Evolutionary conservation across 2,888 invertebrate species (phyloP).

Genomic region (Melieria crassipennis): DNA sequence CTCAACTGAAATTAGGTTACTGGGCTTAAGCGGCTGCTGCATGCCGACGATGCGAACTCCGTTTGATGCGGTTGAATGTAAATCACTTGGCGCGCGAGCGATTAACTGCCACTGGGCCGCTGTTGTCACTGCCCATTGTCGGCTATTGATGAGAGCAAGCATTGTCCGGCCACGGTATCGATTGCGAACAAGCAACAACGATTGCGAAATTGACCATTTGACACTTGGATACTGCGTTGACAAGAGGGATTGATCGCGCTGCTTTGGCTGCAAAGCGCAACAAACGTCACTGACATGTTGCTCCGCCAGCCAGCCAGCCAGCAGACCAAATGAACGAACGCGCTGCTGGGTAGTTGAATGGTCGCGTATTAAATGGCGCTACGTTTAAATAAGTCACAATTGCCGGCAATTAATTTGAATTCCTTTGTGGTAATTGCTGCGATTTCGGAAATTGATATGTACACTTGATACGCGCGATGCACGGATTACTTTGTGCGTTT

Average conservation of each 20-base stretch:
- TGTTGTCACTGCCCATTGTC: no score
- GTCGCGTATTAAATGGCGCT: constrained; percentile 52
- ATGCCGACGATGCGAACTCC: no score
- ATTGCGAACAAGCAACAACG: no score
- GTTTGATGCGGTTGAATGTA: no score
- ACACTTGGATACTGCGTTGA: not conserved
- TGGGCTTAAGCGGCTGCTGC: not conserved
- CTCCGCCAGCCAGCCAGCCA: no score
- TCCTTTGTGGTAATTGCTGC: constrained; percentile 45
- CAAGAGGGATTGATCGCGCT: not conserved
- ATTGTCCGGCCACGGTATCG: no score
- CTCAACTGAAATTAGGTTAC: not conserved
- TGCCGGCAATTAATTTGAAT: constrained; percentile 58
- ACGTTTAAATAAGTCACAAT: constrained; percentile 53
- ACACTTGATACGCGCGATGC: no score
- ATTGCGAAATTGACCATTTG: no score
- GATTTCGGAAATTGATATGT: constrained; percentile 46
- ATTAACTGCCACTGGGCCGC: no score
- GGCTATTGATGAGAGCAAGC: no score
- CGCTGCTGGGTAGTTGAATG: not conserved
- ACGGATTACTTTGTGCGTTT: no score
- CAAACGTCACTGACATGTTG: not conserved
- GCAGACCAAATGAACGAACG: not conserved
- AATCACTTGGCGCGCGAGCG: no score
- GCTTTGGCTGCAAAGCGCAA: not conserved